Base-by-base conservation (phyloP, 2,113 vertebrate genomes). In the Abramis brama region DNA sequence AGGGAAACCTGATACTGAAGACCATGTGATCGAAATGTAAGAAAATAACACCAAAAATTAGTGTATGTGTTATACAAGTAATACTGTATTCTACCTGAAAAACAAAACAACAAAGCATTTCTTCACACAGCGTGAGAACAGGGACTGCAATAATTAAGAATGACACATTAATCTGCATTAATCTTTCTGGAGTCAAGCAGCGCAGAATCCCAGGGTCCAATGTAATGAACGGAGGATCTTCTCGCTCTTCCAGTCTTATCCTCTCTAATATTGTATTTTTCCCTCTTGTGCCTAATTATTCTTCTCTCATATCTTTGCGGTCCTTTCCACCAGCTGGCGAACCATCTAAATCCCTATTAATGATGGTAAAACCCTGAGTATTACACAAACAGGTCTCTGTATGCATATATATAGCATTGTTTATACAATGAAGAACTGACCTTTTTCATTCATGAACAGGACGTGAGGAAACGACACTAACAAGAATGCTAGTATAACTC, bases 11-110 rank as follows among this genome's bases (percentile, higher is more conserved):
- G 66, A 79, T 86, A 57, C 87, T 7, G 80, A 88, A 78, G 19
- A 75, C 64, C 80, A 88, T 88, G 87, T 85, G 81, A 84, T 71
- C 10, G 36, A 82, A 64, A 74, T 27, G n/a, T 30, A 6, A 86
- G 76, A 68, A 66, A 83, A 52, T 30, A 68, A 64, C 85, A 68
- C 83, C 25, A 85, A 82, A 90, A 84, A 88, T 82, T 52, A 7
- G 60, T 47, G 33, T 27, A 55, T 45, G 57, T 77, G 23, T 23
- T 50, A 71, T n/a, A 43, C 39, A 43, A 25, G 73, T 86, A 73
- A 62, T 68, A 33, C 5, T 27, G 70, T 90, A 66, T 92, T 91
- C 87, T 90, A 89, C 83, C 36, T 3, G 79, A 86, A 85, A 84
- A 90, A 87, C 66, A 80, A 27, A 27, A 17, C 10, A 45, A 47